Evolutionary conservation across 2,113 vertebrate species (phyloP).

Genomic region (Elaphurus davidianus): DNA sequence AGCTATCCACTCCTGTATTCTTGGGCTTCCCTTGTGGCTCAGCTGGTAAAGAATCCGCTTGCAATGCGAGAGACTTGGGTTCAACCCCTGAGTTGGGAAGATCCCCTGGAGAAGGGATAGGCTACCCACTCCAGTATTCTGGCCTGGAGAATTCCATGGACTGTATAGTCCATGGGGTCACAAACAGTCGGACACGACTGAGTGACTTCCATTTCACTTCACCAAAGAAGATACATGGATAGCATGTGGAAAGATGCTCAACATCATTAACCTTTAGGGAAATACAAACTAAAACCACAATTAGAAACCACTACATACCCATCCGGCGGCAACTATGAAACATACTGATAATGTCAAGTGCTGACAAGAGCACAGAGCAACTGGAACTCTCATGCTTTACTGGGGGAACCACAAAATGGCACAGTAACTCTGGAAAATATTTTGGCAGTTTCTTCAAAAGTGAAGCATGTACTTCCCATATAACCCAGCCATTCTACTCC

Average conservation of each 20-base stretch:
- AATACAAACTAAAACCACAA: constrained; percentile 36
- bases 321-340: not conserved
- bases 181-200: rapidly evolving
- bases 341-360: not conserved
- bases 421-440: not conserved
- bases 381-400: not conserved
- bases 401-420: not conserved
- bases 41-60: not conserved
- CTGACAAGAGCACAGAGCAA: not conserved
- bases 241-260: not conserved
- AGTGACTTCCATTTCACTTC: not conserved
- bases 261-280: not conserved
- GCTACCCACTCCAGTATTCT: not conserved
- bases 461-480: not conserved
- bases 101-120: not conserved
- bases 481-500: not conserved
- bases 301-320: not conserved
- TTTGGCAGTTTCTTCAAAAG: constrained; percentile 11
- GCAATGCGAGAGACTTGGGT: not conserved
- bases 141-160: not conserved
- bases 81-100: not conserved
- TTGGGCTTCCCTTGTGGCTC: not conserved
- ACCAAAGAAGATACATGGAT: not conserved
- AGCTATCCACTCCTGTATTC: not conserved
- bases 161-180: not conserved